Conservation (phyloP, 2,888 invertebrate species). For the Rhagonycha lutea region DNA sequence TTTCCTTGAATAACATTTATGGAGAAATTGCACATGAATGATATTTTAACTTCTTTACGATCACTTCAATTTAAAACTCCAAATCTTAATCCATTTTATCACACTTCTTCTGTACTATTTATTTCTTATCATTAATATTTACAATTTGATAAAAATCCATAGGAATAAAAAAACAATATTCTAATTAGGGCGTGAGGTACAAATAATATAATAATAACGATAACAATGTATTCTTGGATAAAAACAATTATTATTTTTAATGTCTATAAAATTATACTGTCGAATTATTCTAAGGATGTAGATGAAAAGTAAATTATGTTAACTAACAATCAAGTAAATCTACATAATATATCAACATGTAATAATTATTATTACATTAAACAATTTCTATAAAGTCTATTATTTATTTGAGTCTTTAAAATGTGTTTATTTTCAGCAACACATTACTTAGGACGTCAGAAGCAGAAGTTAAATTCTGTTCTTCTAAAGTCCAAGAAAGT, state of each 20-base stretch:
- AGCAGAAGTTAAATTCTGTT: constrained; percentile 2
- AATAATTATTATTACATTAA: constrained; percentile 29
- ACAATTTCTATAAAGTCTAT: constrained; percentile 26
- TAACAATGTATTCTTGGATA: not conserved
- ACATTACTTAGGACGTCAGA: constrained; percentile 23
- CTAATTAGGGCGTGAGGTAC: constrained; percentile 4
- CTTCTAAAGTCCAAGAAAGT: not conserved
- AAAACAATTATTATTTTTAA: constrained; percentile 1
- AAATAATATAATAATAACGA: constrained; percentile 8
- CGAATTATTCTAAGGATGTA: constrained; percentile 2
- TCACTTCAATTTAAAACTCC: not conserved
- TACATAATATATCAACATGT: constrained; percentile 30
- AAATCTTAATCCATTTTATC: not conserved
- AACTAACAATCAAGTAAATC: constrained; percentile 29
- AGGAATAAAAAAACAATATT: constrained; percentile 8
- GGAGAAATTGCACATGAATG: not conserved
- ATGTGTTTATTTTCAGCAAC: constrained; percentile 10
- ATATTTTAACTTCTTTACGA: not conserved
- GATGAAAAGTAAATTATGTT: constrained; percentile 14
- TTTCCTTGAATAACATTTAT: not conserved
- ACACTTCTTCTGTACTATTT: constrained; percentile 13
- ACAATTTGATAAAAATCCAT: constrained; percentile 19
- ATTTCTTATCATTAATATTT: constrained; percentile 21
- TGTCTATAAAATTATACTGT: constrained; percentile 3
- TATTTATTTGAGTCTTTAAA: constrained; percentile 10